These are phyloP conservation scores for Cyclopterus lumpus DNA, from an alignment of 2,797 vertebrate species.

Conservation along the genomic window DNA sequence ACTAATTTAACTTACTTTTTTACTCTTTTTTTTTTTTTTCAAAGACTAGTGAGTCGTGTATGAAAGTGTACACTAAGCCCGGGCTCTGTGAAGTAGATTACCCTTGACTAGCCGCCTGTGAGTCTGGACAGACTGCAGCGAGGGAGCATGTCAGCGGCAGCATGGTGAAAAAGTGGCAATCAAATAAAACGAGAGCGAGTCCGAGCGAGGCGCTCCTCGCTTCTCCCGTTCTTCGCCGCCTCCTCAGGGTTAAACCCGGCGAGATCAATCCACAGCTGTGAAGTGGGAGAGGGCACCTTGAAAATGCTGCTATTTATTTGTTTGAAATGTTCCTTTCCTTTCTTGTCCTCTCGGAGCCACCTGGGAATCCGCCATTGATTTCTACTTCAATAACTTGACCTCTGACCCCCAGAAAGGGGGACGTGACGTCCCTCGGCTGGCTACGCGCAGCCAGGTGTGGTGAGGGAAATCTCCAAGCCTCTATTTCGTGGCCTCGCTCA, in stretches of 20 bases:
- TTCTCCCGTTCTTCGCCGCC: slow-evolving; percentile 56
- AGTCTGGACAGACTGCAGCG: slow-evolving; percentile 47
- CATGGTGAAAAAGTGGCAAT: slow-evolving; percentile 72
- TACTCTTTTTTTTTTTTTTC: slow-evolving; percentile 25
- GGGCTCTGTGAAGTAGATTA: slow-evolving; percentile 55
- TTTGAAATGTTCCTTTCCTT: slow-evolving; percentile 80
- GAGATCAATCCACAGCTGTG: slow-evolving; percentile 79
- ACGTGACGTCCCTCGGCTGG: slow-evolving; percentile 58
- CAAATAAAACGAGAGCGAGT: slow-evolving; percentile 62
- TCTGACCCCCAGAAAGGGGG: slow-evolving; percentile 63
- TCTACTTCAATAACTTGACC: slow-evolving; percentile 82
- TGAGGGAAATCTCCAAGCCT: slow-evolving; percentile 45
- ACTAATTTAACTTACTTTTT: slow-evolving; percentile 47
- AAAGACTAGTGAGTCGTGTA: slow-evolving; percentile 45
- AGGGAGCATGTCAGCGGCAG: slow-evolving; percentile 54
- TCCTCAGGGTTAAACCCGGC: slow-evolving; percentile 68
- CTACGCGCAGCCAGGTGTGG: slow-evolving; percentile 57
- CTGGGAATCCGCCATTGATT: slow-evolving; percentile 77
- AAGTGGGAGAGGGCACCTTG: slow-evolving; percentile 82
- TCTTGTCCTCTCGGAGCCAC: slow-evolving; percentile 70
- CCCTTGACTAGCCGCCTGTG: slow-evolving; percentile 52
- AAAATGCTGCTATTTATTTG: slow-evolving; percentile 80
- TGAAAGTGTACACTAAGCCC: slow-evolving; percentile 19
- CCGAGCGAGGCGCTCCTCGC: slow-evolving; percentile 48
- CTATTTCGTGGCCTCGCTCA: slow-evolving; percentile 41